These are phyloP conservation scores for Panzeria rudis DNA, from an alignment of 2,888 invertebrate species.

Conservation along the genomic window DNA sequence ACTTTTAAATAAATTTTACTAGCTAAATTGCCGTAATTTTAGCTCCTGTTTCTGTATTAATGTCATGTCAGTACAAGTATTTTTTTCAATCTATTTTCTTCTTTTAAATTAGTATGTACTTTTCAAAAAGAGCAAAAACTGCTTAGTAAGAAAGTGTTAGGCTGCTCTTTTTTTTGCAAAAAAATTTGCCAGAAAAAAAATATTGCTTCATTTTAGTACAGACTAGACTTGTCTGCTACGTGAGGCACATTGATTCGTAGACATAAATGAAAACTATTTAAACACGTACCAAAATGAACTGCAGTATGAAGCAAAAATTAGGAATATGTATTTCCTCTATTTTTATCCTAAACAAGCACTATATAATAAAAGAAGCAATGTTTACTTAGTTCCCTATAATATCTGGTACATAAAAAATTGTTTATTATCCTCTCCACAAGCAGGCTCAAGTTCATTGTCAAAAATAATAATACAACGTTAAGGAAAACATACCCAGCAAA, in stretches of 20 bases:
- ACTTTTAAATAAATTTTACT: no score
- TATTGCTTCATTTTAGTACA: background rate
- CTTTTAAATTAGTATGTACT: background rate
- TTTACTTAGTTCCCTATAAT: conserved; percentile 1
- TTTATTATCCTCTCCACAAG: conserved; percentile 41
- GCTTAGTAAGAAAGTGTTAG: conserved; percentile 15
- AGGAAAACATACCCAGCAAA: no score
- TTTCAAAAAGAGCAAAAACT: background rate
- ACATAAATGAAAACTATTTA: conserved; percentile 67
- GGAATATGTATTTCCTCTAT: conserved; percentile 44
- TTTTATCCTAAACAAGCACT: background rate
- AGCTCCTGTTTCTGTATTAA: background rate
- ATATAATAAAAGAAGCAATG: conserved; percentile 1
- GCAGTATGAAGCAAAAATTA: conserved; percentile 66
- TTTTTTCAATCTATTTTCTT: background rate
- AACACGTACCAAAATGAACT: conserved; percentile 67
- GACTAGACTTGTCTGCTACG: conserved; percentile 69
- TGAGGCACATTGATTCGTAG: conserved; percentile 54
- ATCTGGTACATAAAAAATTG: conserved; percentile 1
- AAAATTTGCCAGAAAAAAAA: conserved; percentile 17
- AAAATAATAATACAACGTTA: conserved; percentile 25
- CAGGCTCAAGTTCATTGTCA: conserved; percentile 80
- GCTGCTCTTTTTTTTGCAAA: background rate
- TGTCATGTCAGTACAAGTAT: background rate
- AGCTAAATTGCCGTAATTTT: no score